phyloP scores from a whole-genome alignment of 2,888 invertebrate species.

The Macrosoma leucophasiata region DNA sequence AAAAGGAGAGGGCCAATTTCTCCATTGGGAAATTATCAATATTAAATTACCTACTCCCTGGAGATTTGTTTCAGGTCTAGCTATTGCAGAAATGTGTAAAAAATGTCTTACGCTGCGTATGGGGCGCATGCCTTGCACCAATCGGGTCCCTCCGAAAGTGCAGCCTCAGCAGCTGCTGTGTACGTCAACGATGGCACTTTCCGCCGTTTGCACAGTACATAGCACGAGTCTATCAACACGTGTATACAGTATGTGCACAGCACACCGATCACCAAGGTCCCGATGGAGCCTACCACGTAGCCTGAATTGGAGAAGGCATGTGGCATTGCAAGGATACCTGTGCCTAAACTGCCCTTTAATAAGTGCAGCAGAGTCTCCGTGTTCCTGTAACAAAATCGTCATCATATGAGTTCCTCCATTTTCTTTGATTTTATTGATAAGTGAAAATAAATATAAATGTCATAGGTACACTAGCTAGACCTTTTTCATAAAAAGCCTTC shows the following conservation, averaged over 20 bases:
- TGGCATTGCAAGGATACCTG: slow-evolving; percentile 94
- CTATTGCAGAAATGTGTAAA: not conserved
- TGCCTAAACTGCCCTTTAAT: slow-evolving; percentile 92
- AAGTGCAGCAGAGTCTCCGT: slow-evolving; percentile 88
- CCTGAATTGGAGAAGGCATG: slow-evolving; percentile 90
- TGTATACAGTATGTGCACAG: slow-evolving; percentile 97
- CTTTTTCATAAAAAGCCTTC: too few species aligned
- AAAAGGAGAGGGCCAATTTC: too few species aligned
- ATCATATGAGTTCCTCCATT: too few species aligned
- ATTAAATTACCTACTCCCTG: too few species aligned
- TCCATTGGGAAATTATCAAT: too few species aligned
- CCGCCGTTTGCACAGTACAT: slow-evolving; percentile 76
- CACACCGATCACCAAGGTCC: slow-evolving; percentile 88
- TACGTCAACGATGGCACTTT: slow-evolving; percentile 83
- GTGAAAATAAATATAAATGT: too few species aligned
- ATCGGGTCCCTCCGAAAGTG: slow-evolving; percentile 84
- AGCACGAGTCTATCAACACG: slow-evolving; percentile 83
- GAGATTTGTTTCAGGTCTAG: too few species aligned
- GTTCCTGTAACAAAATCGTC: slow-evolving; percentile 74
- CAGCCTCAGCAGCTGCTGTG: slow-evolving; percentile 86
- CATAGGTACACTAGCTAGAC: too few species aligned
- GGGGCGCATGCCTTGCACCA: slow-evolving; percentile 78
- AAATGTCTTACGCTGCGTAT: slow-evolving; percentile 78
- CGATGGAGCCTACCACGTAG: slow-evolving; percentile 85
- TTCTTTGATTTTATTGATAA: too few species aligned